Conservation (phyloP, 2,888 invertebrate species). For the Apodemia mormo region DNA sequence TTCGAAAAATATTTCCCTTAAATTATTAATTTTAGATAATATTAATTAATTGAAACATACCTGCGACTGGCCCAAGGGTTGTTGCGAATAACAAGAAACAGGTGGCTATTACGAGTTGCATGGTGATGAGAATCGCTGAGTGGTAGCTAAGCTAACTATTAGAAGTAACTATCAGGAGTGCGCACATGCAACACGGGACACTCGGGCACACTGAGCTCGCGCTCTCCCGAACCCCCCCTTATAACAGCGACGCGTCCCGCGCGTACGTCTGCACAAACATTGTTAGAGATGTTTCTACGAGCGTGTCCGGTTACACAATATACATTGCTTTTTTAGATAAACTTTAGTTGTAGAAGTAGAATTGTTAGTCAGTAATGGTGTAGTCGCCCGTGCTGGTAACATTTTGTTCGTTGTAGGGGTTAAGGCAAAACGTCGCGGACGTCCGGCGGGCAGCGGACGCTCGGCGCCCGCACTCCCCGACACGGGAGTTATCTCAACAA, state of each 20-base stretch:
- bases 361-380: conserved; percentile 47
- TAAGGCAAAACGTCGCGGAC: conserved; percentile 38
- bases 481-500: conserved; percentile 77
- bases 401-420: conserved; percentile 13
- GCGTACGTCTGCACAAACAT: conserved; percentile 56
- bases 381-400: conserved; percentile 26
- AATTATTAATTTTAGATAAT: not conserved
- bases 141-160: conserved; percentile 42
- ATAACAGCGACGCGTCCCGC: conserved; percentile 77
- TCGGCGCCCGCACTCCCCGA: conserved; percentile 63
- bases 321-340: conserved; percentile 52
- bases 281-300: conserved; percentile 53
- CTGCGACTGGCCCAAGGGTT: conserved; percentile 76
- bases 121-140: conserved; percentile 50
- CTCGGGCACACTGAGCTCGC: conserved; percentile 79
- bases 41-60: conserved; percentile 57
- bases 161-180: conserved; percentile 59
- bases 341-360: conserved; percentile 24
- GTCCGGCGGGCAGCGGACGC: conserved; percentile 49
- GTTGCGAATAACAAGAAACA: conserved; percentile 79
- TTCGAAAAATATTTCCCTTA: not conserved
- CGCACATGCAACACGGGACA: conserved; percentile 76
- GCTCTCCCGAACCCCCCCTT: conserved; percentile 77
- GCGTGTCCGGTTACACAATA: conserved; percentile 41
- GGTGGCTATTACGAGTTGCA: conserved; percentile 76